A percentile compares a stretch with the other conserved stretches of the same genome.
phyloP scores from a whole-genome alignment of 2,797 vertebrate species.

The Picus viridis region DNA sequence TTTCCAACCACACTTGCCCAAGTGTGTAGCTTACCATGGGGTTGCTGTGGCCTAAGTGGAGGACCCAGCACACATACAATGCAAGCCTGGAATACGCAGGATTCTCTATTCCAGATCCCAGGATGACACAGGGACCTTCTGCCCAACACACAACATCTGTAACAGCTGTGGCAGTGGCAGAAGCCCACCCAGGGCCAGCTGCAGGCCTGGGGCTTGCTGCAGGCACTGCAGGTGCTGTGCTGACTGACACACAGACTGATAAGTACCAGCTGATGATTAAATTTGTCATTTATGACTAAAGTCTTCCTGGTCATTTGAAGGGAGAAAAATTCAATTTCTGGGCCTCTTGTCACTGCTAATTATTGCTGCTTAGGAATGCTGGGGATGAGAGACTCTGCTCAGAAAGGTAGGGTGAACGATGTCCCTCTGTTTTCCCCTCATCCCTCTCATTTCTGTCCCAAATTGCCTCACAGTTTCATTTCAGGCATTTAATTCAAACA shows the following conservation, averaged over 20 bases:
- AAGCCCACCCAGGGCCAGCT: not conserved
- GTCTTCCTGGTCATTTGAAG: not conserved
- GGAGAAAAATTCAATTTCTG: not conserved
- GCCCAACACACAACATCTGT: not conserved
- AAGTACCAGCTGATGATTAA: not conserved
- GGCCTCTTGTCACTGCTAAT: not conserved
- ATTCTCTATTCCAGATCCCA: not conserved
- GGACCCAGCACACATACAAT: too few species aligned
- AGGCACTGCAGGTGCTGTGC: not conserved
- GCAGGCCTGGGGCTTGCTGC: not conserved
- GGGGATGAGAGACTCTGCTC: not conserved
- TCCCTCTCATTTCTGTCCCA: not conserved
- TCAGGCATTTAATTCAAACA: not conserved
- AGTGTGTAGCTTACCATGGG: too few species aligned
- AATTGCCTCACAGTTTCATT: not conserved
- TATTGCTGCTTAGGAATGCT: not conserved
- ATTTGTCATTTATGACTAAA: not conserved
- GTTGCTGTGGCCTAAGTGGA: too few species aligned
- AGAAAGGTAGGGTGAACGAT: not conserved
- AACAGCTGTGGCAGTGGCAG: not conserved
- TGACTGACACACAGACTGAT: rapidly evolving
- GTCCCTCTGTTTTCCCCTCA: not conserved
- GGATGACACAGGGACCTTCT: not conserved
- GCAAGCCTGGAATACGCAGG: not conserved
- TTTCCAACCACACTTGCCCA: too few species aligned